A percentile compares a stretch with the other conserved stretches of the same genome.
These are phyloP conservation scores for Heterodera carotae DNA, from an alignment of 1,140 invertebrate species.

Conservation along the genomic window DNA sequence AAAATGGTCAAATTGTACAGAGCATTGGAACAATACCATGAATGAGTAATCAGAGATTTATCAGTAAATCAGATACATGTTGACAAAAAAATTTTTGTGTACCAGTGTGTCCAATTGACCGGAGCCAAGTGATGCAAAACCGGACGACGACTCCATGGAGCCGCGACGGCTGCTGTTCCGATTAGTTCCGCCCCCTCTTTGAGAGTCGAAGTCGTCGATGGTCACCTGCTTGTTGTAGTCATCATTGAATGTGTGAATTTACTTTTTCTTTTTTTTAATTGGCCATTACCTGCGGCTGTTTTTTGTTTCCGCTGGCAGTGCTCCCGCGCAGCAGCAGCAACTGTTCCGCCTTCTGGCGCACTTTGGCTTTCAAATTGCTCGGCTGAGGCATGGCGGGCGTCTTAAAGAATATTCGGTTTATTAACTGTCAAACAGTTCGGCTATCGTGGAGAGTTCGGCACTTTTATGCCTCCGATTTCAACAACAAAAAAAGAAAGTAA, in stretches of 20 bases:
- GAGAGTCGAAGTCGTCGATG: slow-evolving; percentile 24
- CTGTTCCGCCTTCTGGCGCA: slow-evolving; percentile 39
- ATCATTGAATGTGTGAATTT: too few relatives aligned
- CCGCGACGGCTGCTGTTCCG: slow-evolving; percentile 24
- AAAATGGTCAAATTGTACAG: too few relatives aligned
- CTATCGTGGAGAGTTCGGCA: too few relatives aligned
- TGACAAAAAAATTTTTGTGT: not conserved
- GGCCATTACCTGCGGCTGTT: slow-evolving; percentile 7
- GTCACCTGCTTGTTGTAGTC: slow-evolving; percentile 22
- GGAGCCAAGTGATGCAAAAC: slow-evolving; percentile 44
- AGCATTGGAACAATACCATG: too few relatives aligned
- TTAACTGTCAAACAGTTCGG: too few relatives aligned
- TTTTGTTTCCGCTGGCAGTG: not conserved
- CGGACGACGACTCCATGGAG: slow-evolving; percentile 49
- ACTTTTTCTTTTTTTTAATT: too few relatives aligned
- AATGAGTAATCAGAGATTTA: too few relatives aligned
- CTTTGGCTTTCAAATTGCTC: slow-evolving; percentile 13
- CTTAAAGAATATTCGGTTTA: too few relatives aligned
- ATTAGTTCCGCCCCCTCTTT: not conserved
- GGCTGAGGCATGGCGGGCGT: not conserved
- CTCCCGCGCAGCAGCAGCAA: slow-evolving; percentile 20
- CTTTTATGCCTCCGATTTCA: too few relatives aligned
- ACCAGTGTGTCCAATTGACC: slow-evolving; percentile 35
- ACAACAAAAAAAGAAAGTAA: too few relatives aligned
- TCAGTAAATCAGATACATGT: too few relatives aligned